Conservation (phyloP, 2,888 invertebrate genomes). For the Dicroscelio sp. region DNA sequence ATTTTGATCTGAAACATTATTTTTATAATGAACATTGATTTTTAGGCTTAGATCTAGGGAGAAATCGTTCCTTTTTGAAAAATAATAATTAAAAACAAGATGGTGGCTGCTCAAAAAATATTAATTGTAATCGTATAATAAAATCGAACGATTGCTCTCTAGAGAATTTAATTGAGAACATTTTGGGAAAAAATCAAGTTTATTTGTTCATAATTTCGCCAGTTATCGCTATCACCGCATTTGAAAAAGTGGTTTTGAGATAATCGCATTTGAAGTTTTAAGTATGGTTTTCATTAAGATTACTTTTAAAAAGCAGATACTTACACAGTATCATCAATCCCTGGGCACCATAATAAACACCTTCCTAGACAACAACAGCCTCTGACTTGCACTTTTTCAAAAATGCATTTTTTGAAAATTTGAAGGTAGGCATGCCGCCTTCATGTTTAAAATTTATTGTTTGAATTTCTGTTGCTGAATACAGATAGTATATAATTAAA, state of each 20-base stretch:
- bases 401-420: not conserved
- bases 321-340: slow-evolving; percentile 41
- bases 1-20: too few species aligned
- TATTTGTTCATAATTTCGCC: not conserved
- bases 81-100: slow-evolving; percentile 16
- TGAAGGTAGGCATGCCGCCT: not conserved
- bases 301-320: slow-evolving; percentile 8
- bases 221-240: not conserved
- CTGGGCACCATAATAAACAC: slow-evolving; percentile 41
- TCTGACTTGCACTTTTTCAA: too few species aligned
- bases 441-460: too few species aligned
- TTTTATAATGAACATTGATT: too few species aligned
- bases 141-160: too few species aligned
- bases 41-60: too few species aligned
- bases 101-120: slow-evolving; percentile 27
- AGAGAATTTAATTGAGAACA: too few species aligned
- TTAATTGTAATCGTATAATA: not conserved
- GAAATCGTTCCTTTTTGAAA: too few species aligned
- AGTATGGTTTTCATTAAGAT: not conserved
- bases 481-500: too few species aligned
- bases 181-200: too few species aligned
- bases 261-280: too few species aligned
- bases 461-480: too few species aligned
- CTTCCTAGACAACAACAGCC: slow-evolving; percentile 31
- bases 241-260: not conserved